Percentiles rank a stretch among this genome's conserved stretches.
These are phyloP conservation scores for Ischnura elegans DNA, from an alignment of 2,888 invertebrate genomes.

Conservation along the genomic window DNA sequence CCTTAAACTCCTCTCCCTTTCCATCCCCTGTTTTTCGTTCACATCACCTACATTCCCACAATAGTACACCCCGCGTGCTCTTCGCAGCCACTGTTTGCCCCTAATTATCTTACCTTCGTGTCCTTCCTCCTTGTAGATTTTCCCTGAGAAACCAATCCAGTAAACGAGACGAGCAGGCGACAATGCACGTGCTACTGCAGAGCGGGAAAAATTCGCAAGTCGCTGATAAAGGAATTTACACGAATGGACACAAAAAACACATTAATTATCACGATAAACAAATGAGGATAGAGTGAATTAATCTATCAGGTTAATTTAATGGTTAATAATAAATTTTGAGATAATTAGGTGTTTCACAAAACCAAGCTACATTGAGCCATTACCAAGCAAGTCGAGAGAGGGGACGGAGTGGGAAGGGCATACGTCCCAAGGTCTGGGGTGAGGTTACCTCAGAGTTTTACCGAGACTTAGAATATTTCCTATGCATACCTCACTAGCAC, in stretches of 20 bases:
- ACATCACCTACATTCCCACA: constrained; percentile 30
- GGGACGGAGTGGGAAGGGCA: no score
- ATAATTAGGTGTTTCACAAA: no score
- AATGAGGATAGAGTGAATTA: neutral
- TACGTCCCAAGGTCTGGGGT: no score
- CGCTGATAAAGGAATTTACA: neutral
- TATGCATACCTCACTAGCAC: no score
- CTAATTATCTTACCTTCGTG: neutral
- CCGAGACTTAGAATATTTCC: no score
- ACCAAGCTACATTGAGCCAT: no score
- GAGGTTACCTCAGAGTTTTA: no score
- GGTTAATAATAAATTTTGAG: no score
- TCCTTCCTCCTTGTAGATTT: neutral
- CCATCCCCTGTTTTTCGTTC: neutral
- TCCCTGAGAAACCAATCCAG: neutral
- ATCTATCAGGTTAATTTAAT: no score
- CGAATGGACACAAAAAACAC: no score
- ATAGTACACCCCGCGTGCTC: constrained; percentile 7
- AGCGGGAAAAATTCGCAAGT: neutral
- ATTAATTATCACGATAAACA: neutral
- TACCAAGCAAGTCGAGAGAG: no score
- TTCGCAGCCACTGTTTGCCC: constrained; percentile 9
- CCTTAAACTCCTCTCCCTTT: neutral
- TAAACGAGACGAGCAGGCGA: neutral
- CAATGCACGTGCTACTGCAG: neutral